A percentile compares a stretch with the other conserved stretches of the same genome.
These are phyloP conservation scores for Bradypodion ventrale DNA, from an alignment of 2,797 vertebrate genomes.

Conservation along the genomic window DNA sequence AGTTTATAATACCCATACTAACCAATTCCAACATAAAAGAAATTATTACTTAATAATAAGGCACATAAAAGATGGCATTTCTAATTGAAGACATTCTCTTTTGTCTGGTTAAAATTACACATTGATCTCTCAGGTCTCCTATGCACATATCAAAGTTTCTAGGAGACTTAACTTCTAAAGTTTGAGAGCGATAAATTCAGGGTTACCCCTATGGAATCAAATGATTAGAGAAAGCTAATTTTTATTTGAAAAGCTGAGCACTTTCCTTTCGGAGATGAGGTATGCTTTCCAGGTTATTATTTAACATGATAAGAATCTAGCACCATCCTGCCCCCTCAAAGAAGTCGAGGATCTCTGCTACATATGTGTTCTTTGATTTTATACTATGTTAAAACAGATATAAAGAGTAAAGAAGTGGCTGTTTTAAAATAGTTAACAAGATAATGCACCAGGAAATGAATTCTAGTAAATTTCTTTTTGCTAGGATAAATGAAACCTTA, in stretches of 20 bases:
- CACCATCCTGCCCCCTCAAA: neutral
- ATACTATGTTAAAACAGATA: neutral
- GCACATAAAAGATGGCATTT: constrained; percentile 34
- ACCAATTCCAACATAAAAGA: constrained; percentile 32
- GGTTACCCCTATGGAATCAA: constrained; percentile 7
- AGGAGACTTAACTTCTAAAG: constrained; percentile 17
- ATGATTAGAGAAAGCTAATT: constrained; percentile 23
- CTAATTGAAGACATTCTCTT: constrained; percentile 28
- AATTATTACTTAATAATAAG: constrained; percentile 44
- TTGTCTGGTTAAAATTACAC: constrained; percentile 40
- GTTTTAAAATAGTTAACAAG: neutral
- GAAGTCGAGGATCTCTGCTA: neutral
- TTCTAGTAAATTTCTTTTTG: neutral
- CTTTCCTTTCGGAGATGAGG: neutral
- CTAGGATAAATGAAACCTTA: neutral
- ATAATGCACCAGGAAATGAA: neutral
- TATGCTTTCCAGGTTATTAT: constrained; percentile 31
- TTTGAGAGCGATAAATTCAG: constrained; percentile 24
- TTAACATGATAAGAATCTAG: constrained; percentile 6
- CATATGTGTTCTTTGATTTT: neutral
- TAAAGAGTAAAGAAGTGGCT: neutral
- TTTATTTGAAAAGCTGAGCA: constrained; percentile 20
- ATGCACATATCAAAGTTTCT: constrained; percentile 18
- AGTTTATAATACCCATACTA: constrained; percentile 40
- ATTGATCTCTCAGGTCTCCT: constrained; percentile 27